These are phyloP conservation scores for Clarias platycephalus DNA, from an alignment of 2,797 vertebrate genomes.

Conservation along the genomic window DNA sequence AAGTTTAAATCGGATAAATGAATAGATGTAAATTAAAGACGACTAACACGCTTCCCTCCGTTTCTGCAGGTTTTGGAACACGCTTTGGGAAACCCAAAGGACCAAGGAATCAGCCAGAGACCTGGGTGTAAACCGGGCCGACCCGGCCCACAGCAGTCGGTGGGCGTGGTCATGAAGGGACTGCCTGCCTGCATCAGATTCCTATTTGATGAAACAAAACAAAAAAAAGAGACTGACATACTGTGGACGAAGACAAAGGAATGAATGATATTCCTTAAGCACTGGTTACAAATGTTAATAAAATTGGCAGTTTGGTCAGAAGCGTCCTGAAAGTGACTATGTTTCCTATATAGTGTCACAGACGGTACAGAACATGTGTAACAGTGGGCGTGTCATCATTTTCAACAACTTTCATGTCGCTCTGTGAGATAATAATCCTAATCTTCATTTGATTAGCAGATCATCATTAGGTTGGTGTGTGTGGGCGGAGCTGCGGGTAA, in stretches of 20 bases:
- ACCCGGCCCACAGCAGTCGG: background rate
- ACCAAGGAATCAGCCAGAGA: constrained; percentile 73
- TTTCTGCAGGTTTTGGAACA: constrained; percentile 70
- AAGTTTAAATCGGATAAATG: background rate
- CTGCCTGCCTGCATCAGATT: background rate
- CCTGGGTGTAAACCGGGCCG: constrained; percentile 63
- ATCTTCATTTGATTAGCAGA: too few relatives aligned
- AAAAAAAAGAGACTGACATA: background rate
- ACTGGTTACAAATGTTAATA: background rate
- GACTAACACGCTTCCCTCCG: background rate
- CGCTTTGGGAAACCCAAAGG: constrained; percentile 79
- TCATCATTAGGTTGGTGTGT: too few relatives aligned
- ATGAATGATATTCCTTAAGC: background rate
- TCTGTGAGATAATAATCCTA: too few relatives aligned
- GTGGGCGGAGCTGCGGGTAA: too few relatives aligned
- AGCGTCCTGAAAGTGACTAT: background rate
- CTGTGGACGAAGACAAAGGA: background rate
- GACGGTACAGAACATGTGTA: too few relatives aligned
- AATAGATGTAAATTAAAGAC: background rate
- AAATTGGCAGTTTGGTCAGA: background rate
- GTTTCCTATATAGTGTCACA: background rate
- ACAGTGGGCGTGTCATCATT: too few relatives aligned
- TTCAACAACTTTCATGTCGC: too few relatives aligned
- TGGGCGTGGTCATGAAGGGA: background rate
- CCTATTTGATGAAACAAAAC: background rate